Evolutionary conservation across 64 coral and sea anemone species (phyloP).

Genomic region (Montipora foliosa): DNA sequence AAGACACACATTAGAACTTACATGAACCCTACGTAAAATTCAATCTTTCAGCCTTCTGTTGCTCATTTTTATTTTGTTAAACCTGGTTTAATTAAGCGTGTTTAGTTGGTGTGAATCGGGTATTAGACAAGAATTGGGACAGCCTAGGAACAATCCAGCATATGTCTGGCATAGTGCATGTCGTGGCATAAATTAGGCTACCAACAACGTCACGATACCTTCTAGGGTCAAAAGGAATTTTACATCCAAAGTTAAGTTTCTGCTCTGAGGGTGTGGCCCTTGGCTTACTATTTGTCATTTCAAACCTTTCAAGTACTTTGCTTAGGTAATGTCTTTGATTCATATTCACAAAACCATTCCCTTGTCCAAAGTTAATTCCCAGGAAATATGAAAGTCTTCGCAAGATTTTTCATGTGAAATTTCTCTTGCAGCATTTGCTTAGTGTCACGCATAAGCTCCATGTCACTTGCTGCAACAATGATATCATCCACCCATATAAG

Average conservation of each 20-base stretch:
- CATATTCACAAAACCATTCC: conserved; percentile 56
- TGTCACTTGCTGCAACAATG: conserved; percentile 51
- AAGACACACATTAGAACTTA: no score
- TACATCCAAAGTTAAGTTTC: conserved; percentile 29
- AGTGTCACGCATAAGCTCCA: conserved; percentile 11
- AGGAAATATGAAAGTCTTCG: conserved; percentile 54
- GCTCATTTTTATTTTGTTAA: no score
- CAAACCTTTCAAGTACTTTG: conserved; percentile 40
- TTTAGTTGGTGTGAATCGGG: no score
- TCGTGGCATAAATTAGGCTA: neutral
- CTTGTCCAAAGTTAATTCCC: conserved; percentile 56
- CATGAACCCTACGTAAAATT: no score
- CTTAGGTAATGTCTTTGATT: conserved; percentile 37
- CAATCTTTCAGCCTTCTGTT: no score
- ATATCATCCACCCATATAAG: conserved; percentile 52
- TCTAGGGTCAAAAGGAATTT: conserved; percentile 15
- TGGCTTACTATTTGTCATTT: conserved; percentile 1
- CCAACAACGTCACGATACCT: conserved; percentile 24
- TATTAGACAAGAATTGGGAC: conserved; percentile 17
- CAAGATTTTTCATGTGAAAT: conserved; percentile 59
- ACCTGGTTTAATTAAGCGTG: no score
- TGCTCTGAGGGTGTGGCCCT: conserved; percentile 26
- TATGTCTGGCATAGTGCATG: neutral
- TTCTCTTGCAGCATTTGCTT: conserved; percentile 42
- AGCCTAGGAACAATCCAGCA: conserved; percentile 20